Percentiles rank a stretch among this genome's conserved stretches.
Evolutionary conservation across 2,113 vertebrate genomes (phyloP).

Genomic region (Symphodus melops): DNA sequence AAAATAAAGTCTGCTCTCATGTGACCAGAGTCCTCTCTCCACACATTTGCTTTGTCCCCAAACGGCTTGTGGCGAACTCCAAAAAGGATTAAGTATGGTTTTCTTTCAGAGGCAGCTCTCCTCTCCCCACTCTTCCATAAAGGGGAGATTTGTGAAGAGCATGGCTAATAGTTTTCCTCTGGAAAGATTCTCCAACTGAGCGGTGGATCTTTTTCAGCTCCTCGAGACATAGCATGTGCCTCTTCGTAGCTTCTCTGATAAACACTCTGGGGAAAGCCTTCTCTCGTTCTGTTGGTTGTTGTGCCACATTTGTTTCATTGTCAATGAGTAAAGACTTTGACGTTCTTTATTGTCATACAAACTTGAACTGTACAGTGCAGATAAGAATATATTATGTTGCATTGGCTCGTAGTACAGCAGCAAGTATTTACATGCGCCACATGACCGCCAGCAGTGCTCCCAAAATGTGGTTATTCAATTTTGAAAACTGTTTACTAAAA

Average conservation of each 20-base stretch:
- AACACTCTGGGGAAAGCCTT: background rate
- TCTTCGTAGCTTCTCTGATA: background rate
- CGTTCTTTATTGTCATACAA: no score
- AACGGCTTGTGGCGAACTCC: background rate
- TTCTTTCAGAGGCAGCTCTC: background rate
- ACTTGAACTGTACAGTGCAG: no score
- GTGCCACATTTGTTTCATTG: background rate
- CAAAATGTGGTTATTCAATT: no score
- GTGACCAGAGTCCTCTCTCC: background rate
- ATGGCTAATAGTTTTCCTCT: background rate
- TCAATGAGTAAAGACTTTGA: no score
- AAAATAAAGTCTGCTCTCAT: conserved; percentile 10
- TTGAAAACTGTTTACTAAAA: no score
- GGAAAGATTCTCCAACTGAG: background rate
- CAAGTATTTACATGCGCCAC: no score
- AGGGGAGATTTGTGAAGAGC: background rate
- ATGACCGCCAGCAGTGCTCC: no score
- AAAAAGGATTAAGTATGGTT: background rate
- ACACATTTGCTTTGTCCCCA: conserved; percentile 2
- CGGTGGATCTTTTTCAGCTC: background rate
- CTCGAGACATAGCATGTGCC: background rate
- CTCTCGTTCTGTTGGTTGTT: background rate
- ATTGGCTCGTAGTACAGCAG: no score
- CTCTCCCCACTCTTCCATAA: conserved; percentile 3
- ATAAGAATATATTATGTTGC: no score